phyloP scores from a whole-genome alignment of 2,888 invertebrate genomes.

The Balanococcus diminutus region DNA sequence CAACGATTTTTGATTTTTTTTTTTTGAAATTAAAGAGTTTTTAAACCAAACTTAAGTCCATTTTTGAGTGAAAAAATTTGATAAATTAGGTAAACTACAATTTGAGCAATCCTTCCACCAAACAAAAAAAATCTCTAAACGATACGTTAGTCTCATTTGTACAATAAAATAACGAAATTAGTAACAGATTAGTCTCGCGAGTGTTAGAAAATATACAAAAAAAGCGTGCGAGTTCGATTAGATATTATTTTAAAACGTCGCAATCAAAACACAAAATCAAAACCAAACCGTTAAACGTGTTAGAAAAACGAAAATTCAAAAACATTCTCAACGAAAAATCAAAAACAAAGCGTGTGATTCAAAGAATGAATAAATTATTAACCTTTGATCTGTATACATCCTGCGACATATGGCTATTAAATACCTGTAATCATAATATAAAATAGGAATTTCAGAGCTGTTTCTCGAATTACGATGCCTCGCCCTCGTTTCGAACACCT shows the following conservation, averaged over 20 bases:
- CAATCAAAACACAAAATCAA: neutral
- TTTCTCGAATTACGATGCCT: neutral
- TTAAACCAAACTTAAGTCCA: too few relatives aligned
- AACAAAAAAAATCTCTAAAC: neutral
- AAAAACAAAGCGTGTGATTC: constrained; percentile 49
- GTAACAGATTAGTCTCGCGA: neutral
- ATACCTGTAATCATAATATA: constrained; percentile 75
- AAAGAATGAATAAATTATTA: constrained; percentile 66
- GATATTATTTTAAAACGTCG: too few relatives aligned
- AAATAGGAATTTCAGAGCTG: constrained; percentile 56
- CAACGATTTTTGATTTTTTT: too few relatives aligned
- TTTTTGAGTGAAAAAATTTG: too few relatives aligned
- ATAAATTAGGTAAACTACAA: too few relatives aligned
- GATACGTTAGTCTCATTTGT: neutral
- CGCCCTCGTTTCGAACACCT: too few relatives aligned
- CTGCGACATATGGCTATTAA: constrained; percentile 92
- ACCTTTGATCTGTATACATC: constrained; percentile 92
- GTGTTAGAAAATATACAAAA: neutral
- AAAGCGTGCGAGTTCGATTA: neutral
- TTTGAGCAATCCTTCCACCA: neutral
- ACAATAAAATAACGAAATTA: neutral
- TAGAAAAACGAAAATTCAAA: constrained; percentile 60
- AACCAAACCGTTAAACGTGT: neutral
- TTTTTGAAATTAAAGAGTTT: too few relatives aligned
- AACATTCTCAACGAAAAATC: constrained; percentile 46